Conservation (phyloP, 2,113 vertebrate genomes). For the Mixornis gularis region DNA sequence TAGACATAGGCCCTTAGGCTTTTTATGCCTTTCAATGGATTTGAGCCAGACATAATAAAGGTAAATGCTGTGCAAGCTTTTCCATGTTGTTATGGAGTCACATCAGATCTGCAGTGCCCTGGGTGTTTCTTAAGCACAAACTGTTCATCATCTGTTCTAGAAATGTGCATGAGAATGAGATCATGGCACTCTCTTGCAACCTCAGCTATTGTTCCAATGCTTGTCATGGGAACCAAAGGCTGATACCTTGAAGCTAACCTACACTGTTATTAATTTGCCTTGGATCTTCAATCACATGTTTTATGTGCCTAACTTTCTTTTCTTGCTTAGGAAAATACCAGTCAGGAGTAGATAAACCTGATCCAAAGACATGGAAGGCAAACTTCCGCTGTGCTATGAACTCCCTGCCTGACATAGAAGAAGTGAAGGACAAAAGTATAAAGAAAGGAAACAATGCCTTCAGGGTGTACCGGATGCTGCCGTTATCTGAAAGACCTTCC, state of each 20-base stretch:
- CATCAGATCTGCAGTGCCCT: not conserved
- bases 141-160: not conserved
- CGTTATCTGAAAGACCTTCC: slow-evolving; percentile 81
- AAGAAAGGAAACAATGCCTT: slow-evolving; percentile 99
- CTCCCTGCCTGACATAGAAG: slow-evolving; percentile 87
- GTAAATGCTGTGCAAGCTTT: slow-evolving; percentile 40
- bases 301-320: not conserved
- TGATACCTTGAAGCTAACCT: not conserved
- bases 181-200: not conserved
- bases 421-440: slow-evolving; percentile 89
- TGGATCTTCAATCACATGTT: not conserved
- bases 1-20: not conserved
- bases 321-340: slow-evolving; percentile 81
- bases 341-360: slow-evolving; percentile 82
- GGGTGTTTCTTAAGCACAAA: slow-evolving; percentile 15
- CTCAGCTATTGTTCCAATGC: not conserved
- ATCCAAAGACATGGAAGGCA: slow-evolving; percentile 90
- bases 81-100: not conserved
- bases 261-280: not conserved
- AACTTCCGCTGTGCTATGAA: slow-evolving; percentile 92
- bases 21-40: slow-evolving; percentile 5
- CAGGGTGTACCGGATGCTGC: slow-evolving; percentile 94
- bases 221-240: not conserved
- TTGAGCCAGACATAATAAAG: slow-evolving; percentile 30
- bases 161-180: not conserved